Evolutionary conservation across 2,797 vertebrate genomes (phyloP).

Genomic region (Anniella stebbinsi): DNA sequence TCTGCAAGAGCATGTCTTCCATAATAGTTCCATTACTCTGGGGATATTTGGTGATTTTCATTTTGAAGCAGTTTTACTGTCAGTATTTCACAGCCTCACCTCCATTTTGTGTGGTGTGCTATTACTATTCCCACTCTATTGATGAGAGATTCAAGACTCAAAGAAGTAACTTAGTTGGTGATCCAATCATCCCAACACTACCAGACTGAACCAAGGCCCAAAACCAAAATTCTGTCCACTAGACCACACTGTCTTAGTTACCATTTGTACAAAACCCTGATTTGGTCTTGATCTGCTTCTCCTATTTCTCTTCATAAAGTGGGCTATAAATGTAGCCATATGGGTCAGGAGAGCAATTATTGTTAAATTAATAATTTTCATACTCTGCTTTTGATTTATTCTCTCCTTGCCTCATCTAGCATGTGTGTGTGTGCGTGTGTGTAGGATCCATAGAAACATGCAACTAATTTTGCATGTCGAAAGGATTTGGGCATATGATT

Average conservation of each 20-base stretch:
- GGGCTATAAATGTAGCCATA: neutral
- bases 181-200: neutral
- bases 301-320: neutral
- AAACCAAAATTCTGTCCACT: neutral
- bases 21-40: neutral
- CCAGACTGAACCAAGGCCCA: neutral
- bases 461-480: neutral
- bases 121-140: neutral
- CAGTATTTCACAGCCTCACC: neutral
- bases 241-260: neutral
- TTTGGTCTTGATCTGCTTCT: neutral
- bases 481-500: neutral
- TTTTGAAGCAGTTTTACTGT: neutral
- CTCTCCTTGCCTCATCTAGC: neutral
- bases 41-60: neutral
- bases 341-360: neutral
- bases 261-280: neutral
- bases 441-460: neutral
- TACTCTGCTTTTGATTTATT: conserved; percentile 5
- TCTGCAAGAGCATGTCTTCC: neutral
- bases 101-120: neutral
- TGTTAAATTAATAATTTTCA: neutral
- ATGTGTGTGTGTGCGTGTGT: neutral
- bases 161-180: neutral
- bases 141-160: neutral